Percentiles rank a stretch among this genome's conserved stretches.
Conservation (phyloP, 2,797 vertebrate genomes). For the Halcyon chelicuti region DNA sequence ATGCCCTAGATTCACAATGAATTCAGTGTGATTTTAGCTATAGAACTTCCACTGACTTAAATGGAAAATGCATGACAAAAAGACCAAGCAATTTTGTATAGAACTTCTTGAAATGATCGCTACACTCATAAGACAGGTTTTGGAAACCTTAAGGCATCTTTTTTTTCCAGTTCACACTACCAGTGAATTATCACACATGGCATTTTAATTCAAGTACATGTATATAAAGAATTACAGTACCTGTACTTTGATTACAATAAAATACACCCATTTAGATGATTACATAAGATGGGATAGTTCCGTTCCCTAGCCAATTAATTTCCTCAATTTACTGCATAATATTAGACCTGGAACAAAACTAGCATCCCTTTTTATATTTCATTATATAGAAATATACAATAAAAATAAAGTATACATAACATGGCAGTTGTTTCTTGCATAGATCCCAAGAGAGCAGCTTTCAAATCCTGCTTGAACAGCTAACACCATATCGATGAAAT, state of each 20-base stretch:
- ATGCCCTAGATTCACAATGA: slow-evolving; percentile 59
- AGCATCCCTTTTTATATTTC: not conserved
- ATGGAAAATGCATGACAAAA: slow-evolving; percentile 18
- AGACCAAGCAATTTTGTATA: not conserved
- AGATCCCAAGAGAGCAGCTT: not conserved
- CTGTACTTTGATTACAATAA: not conserved
- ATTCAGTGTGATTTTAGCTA: slow-evolving; percentile 48
- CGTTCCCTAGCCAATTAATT: not conserved
- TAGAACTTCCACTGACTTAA: not conserved
- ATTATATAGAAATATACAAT: not conserved
- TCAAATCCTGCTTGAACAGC: not conserved
- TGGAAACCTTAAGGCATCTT: not conserved
- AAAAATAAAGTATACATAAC: not conserved
- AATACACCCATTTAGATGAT: not conserved
- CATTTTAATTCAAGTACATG: not conserved
- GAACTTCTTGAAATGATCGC: not conserved
- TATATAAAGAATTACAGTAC: not conserved
- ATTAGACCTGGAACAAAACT: not conserved
- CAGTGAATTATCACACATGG: not conserved
- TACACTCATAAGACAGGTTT: not conserved
- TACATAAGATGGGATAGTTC: not conserved
- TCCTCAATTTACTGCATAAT: not conserved
- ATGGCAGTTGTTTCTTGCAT: not conserved
- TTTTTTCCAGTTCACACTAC: not conserved
- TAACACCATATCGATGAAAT: not conserved